phyloP scores from a whole-genome alignment of 2,888 invertebrate genomes.

The Peribatodes rhomboidaria region DNA sequence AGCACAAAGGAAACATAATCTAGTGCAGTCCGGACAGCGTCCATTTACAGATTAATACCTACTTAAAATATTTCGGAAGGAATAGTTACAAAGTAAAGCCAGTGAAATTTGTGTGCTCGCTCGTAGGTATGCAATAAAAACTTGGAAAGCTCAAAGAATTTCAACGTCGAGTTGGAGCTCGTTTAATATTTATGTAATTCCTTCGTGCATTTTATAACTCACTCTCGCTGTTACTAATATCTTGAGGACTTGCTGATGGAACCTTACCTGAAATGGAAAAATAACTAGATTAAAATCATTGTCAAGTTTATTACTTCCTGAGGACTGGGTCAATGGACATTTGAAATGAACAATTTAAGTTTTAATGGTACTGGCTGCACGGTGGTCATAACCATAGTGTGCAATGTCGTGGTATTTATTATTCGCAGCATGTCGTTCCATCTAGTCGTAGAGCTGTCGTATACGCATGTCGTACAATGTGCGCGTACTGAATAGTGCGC shows the following conservation, averaged over 20 bases:
- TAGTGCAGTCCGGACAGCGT: slow-evolving; percentile 15
- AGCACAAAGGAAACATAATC: slow-evolving; percentile 8
- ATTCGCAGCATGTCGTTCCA: too few relatives aligned
- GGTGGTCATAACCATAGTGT: too few relatives aligned
- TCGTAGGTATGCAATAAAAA: slow-evolving; percentile 37
- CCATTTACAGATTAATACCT: slow-evolving; percentile 29
- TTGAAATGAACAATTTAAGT: too few relatives aligned
- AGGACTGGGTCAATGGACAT: too few relatives aligned
- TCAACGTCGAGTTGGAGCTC: slow-evolving; percentile 33
- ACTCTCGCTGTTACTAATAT: slow-evolving; percentile 32
- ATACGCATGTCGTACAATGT: too few relatives aligned
- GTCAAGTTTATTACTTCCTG: too few relatives aligned
- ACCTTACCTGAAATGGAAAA: slow-evolving; percentile 39
- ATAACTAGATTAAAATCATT: background rate
- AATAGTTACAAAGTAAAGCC: slow-evolving; percentile 30
- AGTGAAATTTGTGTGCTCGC: slow-evolving; percentile 29
- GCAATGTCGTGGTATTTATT: too few relatives aligned
- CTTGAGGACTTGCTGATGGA: slow-evolving; percentile 19
- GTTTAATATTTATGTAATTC: slow-evolving; percentile 43
- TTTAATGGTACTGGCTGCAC: too few relatives aligned
- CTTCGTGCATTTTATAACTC: slow-evolving; percentile 38
- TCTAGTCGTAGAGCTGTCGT: too few relatives aligned
- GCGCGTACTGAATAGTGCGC: too few relatives aligned
- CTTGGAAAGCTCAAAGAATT: slow-evolving; percentile 37
- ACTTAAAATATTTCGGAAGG: slow-evolving; percentile 22